Base-by-base conservation (phyloP, 1,140 invertebrate species). In the Drosophila littoralis region DNA sequence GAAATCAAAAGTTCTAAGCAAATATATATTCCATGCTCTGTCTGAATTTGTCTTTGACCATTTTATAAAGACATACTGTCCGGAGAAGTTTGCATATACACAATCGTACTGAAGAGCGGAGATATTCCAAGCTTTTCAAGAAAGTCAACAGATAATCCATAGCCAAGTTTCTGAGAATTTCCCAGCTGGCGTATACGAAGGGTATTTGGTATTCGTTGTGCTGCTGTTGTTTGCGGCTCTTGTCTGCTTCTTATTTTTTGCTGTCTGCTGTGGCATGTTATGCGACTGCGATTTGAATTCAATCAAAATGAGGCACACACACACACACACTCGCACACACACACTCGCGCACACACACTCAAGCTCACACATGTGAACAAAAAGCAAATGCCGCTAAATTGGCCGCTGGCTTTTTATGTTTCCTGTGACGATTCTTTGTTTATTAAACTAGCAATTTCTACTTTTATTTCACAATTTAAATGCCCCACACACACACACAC, bases 401-500 rank as follows among this genome's bases (percentile, higher is more conserved):
- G 84, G 80, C 80, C 77, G 68, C 84, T 80, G 69, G 63, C 81
- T 81, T 79, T 89, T 89, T 89, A 89, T 89, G 84, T 89, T 89
- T 89, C 85, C 85, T 89, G 81, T 84, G 88, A 79, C 77, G 69
- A 66, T 61, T 74, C 61, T 74, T 77, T 77, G 70, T 74, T 68
- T 77, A 77, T 74, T 74, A 63, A 77, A 77, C 70, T 72, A 73
- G 69, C 84, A 88, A 88, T 88, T 88, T 88, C 77, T 82, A 89
- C 85, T 86, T 84, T 88, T 90, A 88, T 88, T 88, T 88, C 77
- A 78, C 84, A 90, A 88, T 84, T 84, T 88, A 77, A 88, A 84
- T 84, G 74, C 69, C 48, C 50, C 69, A 28, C 22, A 28, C 63
- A 7, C 46, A 28, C 22, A 48, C 17, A 70, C 15, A 52, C 36